Conservation (phyloP, 2,888 invertebrate species). For the Crematogaster levior region DNA sequence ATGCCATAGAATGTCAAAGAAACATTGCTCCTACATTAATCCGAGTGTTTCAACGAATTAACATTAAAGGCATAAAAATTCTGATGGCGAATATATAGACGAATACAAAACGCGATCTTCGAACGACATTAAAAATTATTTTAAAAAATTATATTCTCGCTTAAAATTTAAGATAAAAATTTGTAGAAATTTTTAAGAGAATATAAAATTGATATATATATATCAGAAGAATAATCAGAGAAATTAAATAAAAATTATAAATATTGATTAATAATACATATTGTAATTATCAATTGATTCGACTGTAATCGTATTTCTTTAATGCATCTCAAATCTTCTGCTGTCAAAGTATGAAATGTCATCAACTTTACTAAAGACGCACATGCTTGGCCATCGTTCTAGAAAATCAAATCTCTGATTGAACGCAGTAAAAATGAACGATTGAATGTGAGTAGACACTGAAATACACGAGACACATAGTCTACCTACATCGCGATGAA, state of each 20-base stretch:
- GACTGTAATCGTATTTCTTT: neutral
- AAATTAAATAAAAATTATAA: neutral
- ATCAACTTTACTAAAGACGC: slow-evolving; percentile 47
- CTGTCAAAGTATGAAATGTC: neutral
- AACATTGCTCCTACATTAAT: neutral
- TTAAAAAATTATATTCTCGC: neutral
- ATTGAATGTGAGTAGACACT: neutral
- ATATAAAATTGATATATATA: neutral
- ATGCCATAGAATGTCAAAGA: neutral
- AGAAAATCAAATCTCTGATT: slow-evolving; percentile 59
- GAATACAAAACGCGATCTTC: neutral
- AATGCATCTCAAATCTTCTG: neutral
- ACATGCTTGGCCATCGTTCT: slow-evolving; percentile 10
- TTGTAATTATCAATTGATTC: neutral
- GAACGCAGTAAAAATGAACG: slow-evolving; percentile 5
- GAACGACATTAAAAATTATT: neutral
- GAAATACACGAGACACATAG: slow-evolving; percentile 14
- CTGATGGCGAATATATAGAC: neutral
- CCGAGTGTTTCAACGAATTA: neutral
- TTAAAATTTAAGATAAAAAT: neutral
- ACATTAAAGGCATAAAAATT: slow-evolving; percentile 1
- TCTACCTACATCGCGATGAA: neutral
- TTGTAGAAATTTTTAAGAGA: neutral
- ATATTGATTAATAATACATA: neutral
- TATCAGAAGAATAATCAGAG: neutral